Evolutionary conservation across 2,888 invertebrate species (phyloP).

Genomic region (Drosophila nr. perissopoda): DNA sequence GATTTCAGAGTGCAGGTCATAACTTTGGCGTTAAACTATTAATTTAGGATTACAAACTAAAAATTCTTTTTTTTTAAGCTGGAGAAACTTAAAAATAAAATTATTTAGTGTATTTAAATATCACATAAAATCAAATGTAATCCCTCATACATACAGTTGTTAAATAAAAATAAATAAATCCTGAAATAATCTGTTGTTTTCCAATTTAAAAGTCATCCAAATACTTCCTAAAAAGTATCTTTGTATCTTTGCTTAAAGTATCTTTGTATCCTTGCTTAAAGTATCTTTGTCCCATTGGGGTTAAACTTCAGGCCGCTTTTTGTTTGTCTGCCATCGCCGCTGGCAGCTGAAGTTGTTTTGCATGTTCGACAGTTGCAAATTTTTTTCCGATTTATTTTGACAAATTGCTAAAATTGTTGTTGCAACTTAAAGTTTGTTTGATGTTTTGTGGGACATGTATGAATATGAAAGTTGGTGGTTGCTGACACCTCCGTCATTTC

Average conservation of each 20-base stretch:
- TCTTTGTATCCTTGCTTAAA: no score
- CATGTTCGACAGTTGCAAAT: conserved; percentile 35
- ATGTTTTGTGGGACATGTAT: not conserved
- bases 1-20: not conserved
- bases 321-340: conserved; percentile 3
- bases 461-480: conserved; percentile 4
- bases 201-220: not conserved
- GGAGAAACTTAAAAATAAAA: accelerated
- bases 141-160: not conserved
- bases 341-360: conserved; percentile 49
- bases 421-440: conserved; percentile 28
- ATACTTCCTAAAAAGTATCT: not conserved
- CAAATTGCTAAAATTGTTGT: conserved; percentile 2
- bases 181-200: not conserved
- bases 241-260: not conserved
- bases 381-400: conserved; percentile 3
- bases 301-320: not conserved
- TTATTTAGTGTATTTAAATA: not conserved
- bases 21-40: not conserved
- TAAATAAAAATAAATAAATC: not conserved
- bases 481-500: conserved; percentile 49
- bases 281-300: conserved; percentile 11
- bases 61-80: not conserved
- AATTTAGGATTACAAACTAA: not conserved
- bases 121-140: not conserved